Conservation (phyloP, 2,113 vertebrate species). For the Zonotrichia leucophrys region DNA sequence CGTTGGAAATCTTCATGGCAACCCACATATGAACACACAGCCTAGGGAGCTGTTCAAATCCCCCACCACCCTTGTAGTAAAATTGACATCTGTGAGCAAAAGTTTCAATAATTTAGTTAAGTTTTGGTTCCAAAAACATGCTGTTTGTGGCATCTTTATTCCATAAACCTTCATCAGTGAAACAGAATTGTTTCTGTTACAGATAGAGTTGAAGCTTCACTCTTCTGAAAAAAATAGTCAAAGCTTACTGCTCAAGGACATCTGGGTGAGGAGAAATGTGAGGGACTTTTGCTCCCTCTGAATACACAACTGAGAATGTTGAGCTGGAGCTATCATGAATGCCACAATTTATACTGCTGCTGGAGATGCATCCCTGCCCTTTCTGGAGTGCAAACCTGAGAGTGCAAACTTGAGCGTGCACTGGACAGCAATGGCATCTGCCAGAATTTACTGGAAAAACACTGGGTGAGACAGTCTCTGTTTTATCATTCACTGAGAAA, state of each 20-base stretch:
- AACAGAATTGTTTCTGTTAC: neutral
- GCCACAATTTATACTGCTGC: neutral
- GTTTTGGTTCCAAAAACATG: neutral
- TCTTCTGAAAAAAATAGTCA: neutral
- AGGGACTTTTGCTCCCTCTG: neutral
- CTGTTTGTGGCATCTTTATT: neutral
- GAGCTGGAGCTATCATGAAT: neutral
- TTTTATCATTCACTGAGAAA: neutral
- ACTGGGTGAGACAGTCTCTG: fast-evolving
- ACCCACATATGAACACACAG: neutral
- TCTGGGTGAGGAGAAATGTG: neutral
- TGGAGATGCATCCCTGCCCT: neutral
- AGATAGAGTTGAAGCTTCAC: neutral
- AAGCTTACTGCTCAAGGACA: neutral
- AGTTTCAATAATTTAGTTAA: neutral
- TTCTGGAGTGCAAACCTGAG: neutral
- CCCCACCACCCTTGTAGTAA: neutral
- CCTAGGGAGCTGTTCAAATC: neutral
- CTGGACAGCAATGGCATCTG: neutral
- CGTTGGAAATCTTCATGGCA: fast-evolving
- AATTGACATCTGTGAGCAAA: neutral
- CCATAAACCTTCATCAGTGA: neutral
- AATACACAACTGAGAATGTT: neutral
- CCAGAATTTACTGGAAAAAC: neutral
- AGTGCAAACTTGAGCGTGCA: fast-evolving